These are phyloP conservation scores for Hoplodrina blanda DNA, from an alignment of 2,888 invertebrate species.

Conservation along the genomic window DNA sequence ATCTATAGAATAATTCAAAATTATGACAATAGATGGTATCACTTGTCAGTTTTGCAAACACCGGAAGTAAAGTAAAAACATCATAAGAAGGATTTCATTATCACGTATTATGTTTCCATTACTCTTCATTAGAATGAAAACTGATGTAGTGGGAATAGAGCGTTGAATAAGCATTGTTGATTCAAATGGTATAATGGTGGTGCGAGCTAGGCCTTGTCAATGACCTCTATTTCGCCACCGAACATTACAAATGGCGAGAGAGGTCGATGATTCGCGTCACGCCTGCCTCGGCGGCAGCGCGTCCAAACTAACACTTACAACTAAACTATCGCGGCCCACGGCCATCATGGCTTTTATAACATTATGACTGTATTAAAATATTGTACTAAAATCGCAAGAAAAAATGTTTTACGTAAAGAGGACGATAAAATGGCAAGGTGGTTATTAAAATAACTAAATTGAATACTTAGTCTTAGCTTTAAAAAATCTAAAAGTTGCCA, in stretches of 20 bases:
- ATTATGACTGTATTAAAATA: slow-evolving; percentile 2
- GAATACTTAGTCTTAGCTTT: not conserved
- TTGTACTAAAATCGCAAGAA: not conserved
- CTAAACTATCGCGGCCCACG: slow-evolving; percentile 48
- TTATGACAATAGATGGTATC: slow-evolving; percentile 51
- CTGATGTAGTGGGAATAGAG: slow-evolving; percentile 61
- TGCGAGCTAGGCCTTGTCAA: slow-evolving; percentile 87
- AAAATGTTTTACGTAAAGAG: not conserved
- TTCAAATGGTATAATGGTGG: slow-evolving; percentile 77
- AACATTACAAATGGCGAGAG: slow-evolving; percentile 80
- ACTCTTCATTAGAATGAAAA: slow-evolving; percentile 60
- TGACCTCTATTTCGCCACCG: slow-evolving; percentile 88
- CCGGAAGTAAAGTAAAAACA: slow-evolving; percentile 63
- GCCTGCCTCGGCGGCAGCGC: slow-evolving; percentile 66
- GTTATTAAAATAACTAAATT: too few relatives aligned
- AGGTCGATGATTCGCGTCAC: slow-evolving; percentile 83
- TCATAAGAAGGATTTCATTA: slow-evolving; percentile 57
- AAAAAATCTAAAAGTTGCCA: not conserved
- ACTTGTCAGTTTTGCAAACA: slow-evolving; percentile 54
- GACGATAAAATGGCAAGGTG: not conserved
- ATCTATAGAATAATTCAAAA: slow-evolving; percentile 40
- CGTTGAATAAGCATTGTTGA: slow-evolving; percentile 68
- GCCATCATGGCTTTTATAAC: slow-evolving; percentile 29
- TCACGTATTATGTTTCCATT: slow-evolving; percentile 62
- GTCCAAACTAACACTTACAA: slow-evolving; percentile 52